Base-by-base conservation (phyloP, 2,888 invertebrate genomes). In the Torymus aiolomorphi region DNA sequence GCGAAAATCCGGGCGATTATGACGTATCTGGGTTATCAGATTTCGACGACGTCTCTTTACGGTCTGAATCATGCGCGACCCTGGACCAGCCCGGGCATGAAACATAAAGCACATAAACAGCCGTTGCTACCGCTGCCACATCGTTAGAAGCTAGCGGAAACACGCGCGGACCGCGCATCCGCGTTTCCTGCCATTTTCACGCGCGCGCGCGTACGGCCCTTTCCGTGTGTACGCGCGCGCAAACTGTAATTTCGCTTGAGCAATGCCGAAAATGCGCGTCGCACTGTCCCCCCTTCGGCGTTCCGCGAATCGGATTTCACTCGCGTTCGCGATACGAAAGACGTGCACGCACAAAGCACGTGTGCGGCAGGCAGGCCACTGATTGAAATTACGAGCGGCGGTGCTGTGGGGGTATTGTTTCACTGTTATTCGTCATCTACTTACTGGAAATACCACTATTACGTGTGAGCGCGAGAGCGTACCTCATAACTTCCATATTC, bases 111-210 rank as follows among this genome's bases (percentile, higher is more conserved):
- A 79, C 8, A 42, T 80, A 79, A 82, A 82, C 76, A 80, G 79
- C 79, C 42, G 42, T 42, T 42, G 42, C 42, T 10, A 10, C 42
- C 42, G 8, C 42, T 8, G 81, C 73, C 78, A 79, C 80, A 81
- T 76, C 80, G 83, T 83, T 82, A 83, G 85, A 81, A 78, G 82
- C 80, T 81, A 62, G 62, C 69, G 69, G 69, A 74, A 74, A 74
- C 63, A n/a, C 66, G 12, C 14, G 24, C 2, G 24, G 54, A 3
- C 31, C 49, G 24, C n/a, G 12, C 59, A 42, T 18, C 18, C 65
- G 31, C 16, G n/a, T n/a, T 31, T 70, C 76, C 71, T 65, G 76
- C 62, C 14, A 56, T 70, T 63, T 70, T 62, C 76, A 42, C 57
- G n/a, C 16, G 49, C 24, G 24, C 20, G 31, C 31, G 31, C 5